A percentile compares a stretch with the other conserved stretches of the same genome.
phyloP scores from a whole-genome alignment of 1,140 invertebrate species.

The Nasonia longicornis region DNA sequence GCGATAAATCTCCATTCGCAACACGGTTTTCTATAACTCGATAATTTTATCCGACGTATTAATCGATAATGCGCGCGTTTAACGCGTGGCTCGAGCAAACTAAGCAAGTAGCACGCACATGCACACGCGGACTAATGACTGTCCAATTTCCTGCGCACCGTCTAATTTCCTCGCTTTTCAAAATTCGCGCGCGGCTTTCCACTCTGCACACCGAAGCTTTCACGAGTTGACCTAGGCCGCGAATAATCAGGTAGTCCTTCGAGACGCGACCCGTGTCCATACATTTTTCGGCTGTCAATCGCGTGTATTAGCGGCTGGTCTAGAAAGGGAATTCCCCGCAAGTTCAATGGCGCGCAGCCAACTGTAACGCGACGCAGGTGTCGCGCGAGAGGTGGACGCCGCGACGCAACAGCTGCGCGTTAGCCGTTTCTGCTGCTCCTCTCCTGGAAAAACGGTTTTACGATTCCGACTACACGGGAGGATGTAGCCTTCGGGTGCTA shows the following conservation, averaged over 20 bases:
- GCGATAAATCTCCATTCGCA: background rate
- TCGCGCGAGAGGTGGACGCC: slow-evolving; percentile 11
- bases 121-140: background rate
- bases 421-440: too few species aligned
- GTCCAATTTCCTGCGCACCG: background rate
- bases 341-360: slow-evolving; percentile 29
- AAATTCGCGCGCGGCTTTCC: too few species aligned
- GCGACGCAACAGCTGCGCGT: background rate
- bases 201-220: too few species aligned
- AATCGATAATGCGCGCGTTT: background rate
- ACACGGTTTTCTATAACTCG: background rate
- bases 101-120: background rate
- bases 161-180: too few species aligned
- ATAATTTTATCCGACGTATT: background rate
- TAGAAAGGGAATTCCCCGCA: slow-evolving; percentile 9
- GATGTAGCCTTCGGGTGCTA: background rate
- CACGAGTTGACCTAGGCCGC: too few species aligned
- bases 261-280: too few species aligned
- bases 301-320: background rate
- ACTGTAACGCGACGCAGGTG: slow-evolving; percentile 28
- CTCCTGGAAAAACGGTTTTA: slow-evolving; percentile 1
- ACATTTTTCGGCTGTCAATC: too few species aligned
- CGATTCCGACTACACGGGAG: background rate
- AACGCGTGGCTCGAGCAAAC: background rate
- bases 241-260: too few species aligned